These are phyloP conservation scores for Hirundo rustica DNA, from an alignment of 2,797 vertebrate species.

Conservation along the genomic window DNA sequence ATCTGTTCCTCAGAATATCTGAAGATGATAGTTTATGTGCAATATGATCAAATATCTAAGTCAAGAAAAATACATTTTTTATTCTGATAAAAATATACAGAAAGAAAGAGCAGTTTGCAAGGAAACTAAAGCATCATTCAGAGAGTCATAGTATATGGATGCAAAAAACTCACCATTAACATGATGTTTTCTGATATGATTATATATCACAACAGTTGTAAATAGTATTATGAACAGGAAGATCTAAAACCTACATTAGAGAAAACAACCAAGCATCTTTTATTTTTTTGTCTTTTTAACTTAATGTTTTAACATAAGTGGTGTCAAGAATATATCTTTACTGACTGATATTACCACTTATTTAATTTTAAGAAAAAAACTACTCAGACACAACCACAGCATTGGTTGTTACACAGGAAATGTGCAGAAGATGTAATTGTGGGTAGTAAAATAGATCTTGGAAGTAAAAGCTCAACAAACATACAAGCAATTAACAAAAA, in stretches of 20 bases:
- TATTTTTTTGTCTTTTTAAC: not conserved
- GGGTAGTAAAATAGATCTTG: not conserved
- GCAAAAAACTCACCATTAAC: not conserved
- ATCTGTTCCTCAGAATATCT: not conserved
- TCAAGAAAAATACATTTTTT: not conserved
- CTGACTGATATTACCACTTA: not conserved
- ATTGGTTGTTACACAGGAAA: not conserved
- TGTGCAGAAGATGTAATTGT: not conserved
- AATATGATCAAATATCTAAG: not conserved
- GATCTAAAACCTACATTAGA: not conserved
- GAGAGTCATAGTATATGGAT: not conserved
- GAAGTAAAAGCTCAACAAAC: not conserved
- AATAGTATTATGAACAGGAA: not conserved
- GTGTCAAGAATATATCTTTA: not conserved
- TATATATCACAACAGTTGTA: not conserved
- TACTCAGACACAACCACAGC: not conserved
- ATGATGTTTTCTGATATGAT: not conserved
- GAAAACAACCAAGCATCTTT: not conserved
- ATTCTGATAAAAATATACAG: not conserved
- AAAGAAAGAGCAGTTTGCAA: not conserved
- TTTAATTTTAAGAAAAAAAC: not conserved
- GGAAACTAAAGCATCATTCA: not conserved
- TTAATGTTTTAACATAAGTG: not conserved
- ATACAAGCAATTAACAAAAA: not conserved
- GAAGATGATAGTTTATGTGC: not conserved